Conservation (phyloP, 2,797 vertebrate species). For the Agapornis canus region DNA sequence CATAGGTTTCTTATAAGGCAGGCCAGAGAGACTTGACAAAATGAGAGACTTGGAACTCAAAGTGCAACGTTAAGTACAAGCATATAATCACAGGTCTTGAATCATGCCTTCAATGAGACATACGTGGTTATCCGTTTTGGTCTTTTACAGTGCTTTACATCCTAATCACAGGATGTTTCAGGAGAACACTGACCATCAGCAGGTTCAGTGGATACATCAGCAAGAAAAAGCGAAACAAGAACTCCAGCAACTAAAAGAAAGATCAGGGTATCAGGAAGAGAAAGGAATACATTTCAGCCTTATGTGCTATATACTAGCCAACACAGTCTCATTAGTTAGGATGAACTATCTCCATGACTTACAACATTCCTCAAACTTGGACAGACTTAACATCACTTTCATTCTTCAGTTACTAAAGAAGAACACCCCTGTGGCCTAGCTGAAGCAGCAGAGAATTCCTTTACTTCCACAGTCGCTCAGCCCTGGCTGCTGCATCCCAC, state of each 20-base stretch:
- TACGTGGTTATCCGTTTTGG: neutral
- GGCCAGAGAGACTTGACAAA: neutral
- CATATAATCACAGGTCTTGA: neutral
- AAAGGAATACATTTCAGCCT: neutral
- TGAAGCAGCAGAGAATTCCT: neutral
- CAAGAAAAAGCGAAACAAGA: neutral
- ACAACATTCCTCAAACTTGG: neutral
- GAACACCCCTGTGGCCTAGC: neutral
- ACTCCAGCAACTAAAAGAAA: neutral
- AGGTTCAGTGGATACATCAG: neutral
- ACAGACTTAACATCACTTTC: fast-evolving
- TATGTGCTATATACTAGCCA: neutral
- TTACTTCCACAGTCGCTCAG: neutral
- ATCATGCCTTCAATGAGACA: neutral
- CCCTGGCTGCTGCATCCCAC: neutral
- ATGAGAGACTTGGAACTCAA: neutral
- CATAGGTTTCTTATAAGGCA: neutral
- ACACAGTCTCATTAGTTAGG: neutral
- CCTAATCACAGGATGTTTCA: neutral
- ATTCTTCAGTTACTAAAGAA: neutral
- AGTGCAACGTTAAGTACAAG: neutral
- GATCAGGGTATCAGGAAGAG: fast-evolving
- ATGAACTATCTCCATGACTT: neutral
- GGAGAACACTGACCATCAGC: neutral
- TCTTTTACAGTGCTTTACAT: neutral